Evolutionary conservation across 2,113 vertebrate species (phyloP), one percentile per base, ranked within the genome.

Genomic region (Macrotus californicus): DNA sequence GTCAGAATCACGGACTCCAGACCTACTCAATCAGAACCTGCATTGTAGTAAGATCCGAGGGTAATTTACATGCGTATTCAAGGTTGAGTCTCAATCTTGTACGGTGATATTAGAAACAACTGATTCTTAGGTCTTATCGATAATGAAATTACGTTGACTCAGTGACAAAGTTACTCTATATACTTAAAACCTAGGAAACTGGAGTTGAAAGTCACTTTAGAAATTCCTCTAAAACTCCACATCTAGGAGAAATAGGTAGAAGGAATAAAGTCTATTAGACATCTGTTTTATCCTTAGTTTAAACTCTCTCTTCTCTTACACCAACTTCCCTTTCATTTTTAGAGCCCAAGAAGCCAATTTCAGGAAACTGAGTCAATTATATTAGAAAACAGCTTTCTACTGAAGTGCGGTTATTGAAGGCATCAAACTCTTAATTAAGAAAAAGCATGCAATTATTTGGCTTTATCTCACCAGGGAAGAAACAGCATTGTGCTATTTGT

Each of bases 331-430:
- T 85, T 93, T 91, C 82, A 21, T 75, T 81, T 89, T 92, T 50
- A 76, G 29, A 94, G 29, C 9, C 36, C 19, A 66, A 75, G 48
- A 86, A 87, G 59, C 8, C 89, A 52, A 61, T 84, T 88, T 89
- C 56, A 94, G 92, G 87, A 93, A 95, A 84, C n/a, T 21, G 54
- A 95, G 84, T 77, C 75, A 86, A 46, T 18, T 79, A 59, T 64
- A 59, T 80, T 48, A 76, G 84, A 92, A 95, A 87, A 88, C 10
- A 87, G 39, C 22, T 92, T 93, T 76, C 75, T 72, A 46, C 7
- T 5, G 77, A 94, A 96, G 12, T 54, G 31, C 50, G 26, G 46
- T 91, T 88, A 82, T 5, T 69, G 54, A 36, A 88, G 22, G 12
- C 34, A 82, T 48, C 75, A 72, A 64, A 79, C n/a, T 70, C 46